Conservation (phyloP, 2,113 vertebrate species). For the Balaenoptera acutorostrata region DNA sequence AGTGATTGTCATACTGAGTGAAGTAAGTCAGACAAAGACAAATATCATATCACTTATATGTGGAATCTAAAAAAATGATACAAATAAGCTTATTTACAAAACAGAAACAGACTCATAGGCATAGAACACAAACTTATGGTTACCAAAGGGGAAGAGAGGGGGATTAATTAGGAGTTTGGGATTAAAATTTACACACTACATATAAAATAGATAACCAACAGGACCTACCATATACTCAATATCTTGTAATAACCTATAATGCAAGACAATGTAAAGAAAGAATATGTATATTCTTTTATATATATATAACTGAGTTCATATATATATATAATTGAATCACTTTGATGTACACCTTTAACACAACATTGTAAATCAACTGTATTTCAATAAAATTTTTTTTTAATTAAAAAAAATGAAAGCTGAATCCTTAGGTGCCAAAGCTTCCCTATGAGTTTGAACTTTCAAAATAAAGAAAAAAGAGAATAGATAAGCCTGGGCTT, state of each 20-base stretch:
- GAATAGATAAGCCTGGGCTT: slow-evolving; percentile 63
- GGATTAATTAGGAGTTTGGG: not conserved
- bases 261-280: not conserved
- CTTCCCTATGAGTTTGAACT: not conserved
- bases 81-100: not conserved
- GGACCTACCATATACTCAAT: not conserved
- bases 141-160: not conserved
- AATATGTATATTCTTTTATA: no score
- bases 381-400: not conserved
- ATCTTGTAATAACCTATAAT: not conserved
- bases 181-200: not conserved
- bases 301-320: no score
- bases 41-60: not conserved
- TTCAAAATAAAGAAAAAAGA: not conserved
- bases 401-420: not conserved
- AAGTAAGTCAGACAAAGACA: not conserved
- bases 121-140: not conserved
- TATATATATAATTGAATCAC: no score
- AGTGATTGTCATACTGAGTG: not conserved
- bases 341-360: no score
- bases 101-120: not conserved
- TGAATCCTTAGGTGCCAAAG: not conserved
- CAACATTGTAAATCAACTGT: no score
- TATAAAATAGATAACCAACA: not conserved
- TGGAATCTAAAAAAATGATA: not conserved